These are phyloP conservation scores for Brachyhypopomus gauderio DNA, from an alignment of 2,113 vertebrate species.

Conservation along the genomic window DNA sequence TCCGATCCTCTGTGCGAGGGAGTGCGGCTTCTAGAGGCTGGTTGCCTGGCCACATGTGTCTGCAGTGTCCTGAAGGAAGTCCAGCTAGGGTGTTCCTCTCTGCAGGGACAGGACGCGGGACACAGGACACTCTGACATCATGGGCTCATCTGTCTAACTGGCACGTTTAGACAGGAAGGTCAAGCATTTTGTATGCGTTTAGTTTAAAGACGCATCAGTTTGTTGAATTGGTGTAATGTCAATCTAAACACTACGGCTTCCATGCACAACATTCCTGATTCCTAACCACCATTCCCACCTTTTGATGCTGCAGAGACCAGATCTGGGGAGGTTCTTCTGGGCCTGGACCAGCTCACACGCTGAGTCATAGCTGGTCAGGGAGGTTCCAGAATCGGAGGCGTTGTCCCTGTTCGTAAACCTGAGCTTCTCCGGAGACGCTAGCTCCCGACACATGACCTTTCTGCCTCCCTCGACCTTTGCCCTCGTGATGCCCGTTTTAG, in stretches of 20 bases:
- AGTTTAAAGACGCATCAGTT: too few species aligned
- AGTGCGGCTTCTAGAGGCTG: slow-evolving; percentile 17
- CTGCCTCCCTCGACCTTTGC: slow-evolving; percentile 77
- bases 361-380: slow-evolving; percentile 91
- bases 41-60: neutral
- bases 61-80: slow-evolving; percentile 8
- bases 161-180: too few species aligned
- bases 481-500: slow-evolving; percentile 82
- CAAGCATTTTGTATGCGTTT: too few species aligned
- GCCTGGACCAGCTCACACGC: slow-evolving; percentile 78
- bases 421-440: slow-evolving; percentile 74
- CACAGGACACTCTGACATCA: neutral
- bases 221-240: neutral
- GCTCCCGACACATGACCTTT: slow-evolving; percentile 57
- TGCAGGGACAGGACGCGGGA: slow-evolving; percentile 28
- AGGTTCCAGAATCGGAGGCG: slow-evolving; percentile 95
- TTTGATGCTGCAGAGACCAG: slow-evolving; percentile 59
- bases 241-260: neutral
- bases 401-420: slow-evolving; percentile 80
- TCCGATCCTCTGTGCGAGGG: slow-evolving; percentile 23
- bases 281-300: slow-evolving; percentile 59
- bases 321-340: slow-evolving; percentile 72
- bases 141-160: too few species aligned
- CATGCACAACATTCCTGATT: too few species aligned
- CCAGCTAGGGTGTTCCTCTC: slow-evolving; percentile 28